Percentiles rank a stretch among this genome's conserved stretches.
Evolutionary conservation across 2,113 vertebrate genomes (phyloP).

Genomic region (Tetrax tetrax): DNA sequence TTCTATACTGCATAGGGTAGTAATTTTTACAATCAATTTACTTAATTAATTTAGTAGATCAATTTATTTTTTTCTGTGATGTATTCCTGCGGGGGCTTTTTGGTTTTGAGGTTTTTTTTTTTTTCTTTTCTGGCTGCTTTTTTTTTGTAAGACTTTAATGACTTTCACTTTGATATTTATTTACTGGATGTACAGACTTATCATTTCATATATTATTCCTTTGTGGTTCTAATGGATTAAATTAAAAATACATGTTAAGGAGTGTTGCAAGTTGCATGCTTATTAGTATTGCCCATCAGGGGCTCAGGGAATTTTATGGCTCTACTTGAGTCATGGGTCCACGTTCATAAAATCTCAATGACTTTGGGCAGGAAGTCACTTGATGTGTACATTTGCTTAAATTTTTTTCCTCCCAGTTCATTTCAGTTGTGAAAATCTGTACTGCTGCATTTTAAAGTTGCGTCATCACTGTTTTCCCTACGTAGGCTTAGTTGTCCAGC

Average conservation of each 20-base stretch:
- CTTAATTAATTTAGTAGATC: conserved; percentile 75
- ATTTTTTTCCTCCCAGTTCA: not conserved
- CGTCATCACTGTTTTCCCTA: not conserved
- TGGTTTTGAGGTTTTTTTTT: conserved; percentile 14
- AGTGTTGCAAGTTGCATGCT: conserved; percentile 21
- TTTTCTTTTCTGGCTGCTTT: conserved; percentile 6
- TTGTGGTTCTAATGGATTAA: conserved; percentile 70
- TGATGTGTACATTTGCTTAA: not conserved
- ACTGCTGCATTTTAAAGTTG: not conserved
- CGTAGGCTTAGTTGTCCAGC: not conserved
- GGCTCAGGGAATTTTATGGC: not conserved
- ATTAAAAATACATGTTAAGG: conserved; percentile 59
- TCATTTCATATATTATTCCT: conserved; percentile 54
- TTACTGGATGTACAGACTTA: conserved; percentile 53
- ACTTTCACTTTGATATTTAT: conserved; percentile 71
- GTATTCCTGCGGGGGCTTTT: conserved; percentile 68
- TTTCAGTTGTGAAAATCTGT: not conserved
- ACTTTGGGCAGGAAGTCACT: not conserved
- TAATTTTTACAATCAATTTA: conserved; percentile 74
- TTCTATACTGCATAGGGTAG: conserved; percentile 42
- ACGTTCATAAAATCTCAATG: not conserved
- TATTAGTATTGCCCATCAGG: not conserved
- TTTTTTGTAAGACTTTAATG: conserved; percentile 13
- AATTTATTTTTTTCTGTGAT: conserved; percentile 75
- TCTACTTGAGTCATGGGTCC: not conserved